These are phyloP conservation scores for Syngnathus acus DNA, from an alignment of 2,797 vertebrate genomes.

Conservation along the genomic window DNA sequence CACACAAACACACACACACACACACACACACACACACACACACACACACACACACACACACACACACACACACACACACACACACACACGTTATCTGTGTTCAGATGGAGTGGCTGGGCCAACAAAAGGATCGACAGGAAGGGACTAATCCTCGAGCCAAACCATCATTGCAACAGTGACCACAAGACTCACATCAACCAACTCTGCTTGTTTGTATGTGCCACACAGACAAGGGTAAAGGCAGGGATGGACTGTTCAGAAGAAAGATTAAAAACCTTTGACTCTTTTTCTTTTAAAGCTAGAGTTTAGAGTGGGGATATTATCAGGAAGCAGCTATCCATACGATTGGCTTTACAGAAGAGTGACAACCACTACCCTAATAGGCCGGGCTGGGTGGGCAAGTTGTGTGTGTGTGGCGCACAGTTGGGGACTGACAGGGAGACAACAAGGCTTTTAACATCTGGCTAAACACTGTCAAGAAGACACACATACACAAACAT, in stretches of 20 bases:
- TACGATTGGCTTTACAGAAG: background rate
- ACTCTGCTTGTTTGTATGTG: constrained; percentile 37
- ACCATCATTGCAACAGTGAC: constrained; percentile 65
- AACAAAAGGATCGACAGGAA: constrained; percentile 75
- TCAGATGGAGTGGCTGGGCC: constrained; percentile 66
- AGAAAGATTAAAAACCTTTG: background rate
- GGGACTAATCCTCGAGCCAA: constrained; percentile 74
- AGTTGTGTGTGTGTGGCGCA: constrained; percentile 38
- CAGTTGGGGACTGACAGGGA: constrained; percentile 56
- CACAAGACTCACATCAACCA: constrained; percentile 41
- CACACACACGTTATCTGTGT: constrained; percentile 52
- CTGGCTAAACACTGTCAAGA: constrained; percentile 83
- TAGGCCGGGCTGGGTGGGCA: background rate
- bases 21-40: constrained; percentile 12
- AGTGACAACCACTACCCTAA: background rate
- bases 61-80: background rate
- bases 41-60: background rate
- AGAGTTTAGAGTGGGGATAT: background rate
- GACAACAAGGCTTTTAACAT: constrained; percentile 85
- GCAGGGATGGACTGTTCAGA: background rate
- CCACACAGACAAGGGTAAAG: constrained; percentile 39
- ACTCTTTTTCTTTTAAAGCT: background rate
- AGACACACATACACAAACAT: constrained; percentile 31
- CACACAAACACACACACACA: constrained; percentile 1
- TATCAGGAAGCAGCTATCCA: too few relatives aligned